Base-by-base conservation (phyloP, 2,888 invertebrate species). In the Dorcus hopei region DNA sequence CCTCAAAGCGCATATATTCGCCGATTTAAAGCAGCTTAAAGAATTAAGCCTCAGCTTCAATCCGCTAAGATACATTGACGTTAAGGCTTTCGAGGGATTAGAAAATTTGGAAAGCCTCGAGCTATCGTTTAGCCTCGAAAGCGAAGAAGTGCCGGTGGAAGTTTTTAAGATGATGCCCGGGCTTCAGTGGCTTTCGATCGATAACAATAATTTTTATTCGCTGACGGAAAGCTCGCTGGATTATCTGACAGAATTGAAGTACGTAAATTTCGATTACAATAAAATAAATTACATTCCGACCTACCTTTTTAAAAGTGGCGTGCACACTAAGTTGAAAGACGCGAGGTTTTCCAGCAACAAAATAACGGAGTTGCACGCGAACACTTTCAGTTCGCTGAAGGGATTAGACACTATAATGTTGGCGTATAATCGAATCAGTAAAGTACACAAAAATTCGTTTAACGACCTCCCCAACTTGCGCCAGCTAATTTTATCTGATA, bases 41-140 rank as follows among this genome's bases (percentile, higher is more conserved):
- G 95, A 95, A 79, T 85, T 97, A 64, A 93, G 92, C 79, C 80
- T 97, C 65, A 95, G 95, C 74, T 94, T 95, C 79, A 97, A 97
- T 78, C 89, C 91, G 72, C 84, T 97, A 63, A 87, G 88, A 68
- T 88, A 89, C 71, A 85, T 96, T 66, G 90, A 93, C 73, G 85
- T 87, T 26, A 86, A 90, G 72, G 89, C 93, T 14, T 93, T 95
- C 74, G 83, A 84, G 58, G 90, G 91, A 69, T 82, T 94, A 59
- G 87, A 89, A 39, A 84, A 85, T 53, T 79, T 95, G 52, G 90
- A 91, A 76, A 90, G 90, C 61, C 80, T 95, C 41, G 95, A 95
- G 77, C 83, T 94, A 53, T 93, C 94, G 62, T 93, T 93, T 70
- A 91, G 92, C 19, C 86, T 93, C 49, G 89, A 90, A 67, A 87